A percentile compares a stretch with the other conserved stretches of the same genome.
Evolutionary conservation across 2,888 invertebrate species (phyloP).

Genomic region (Frankliniella fusca): DNA sequence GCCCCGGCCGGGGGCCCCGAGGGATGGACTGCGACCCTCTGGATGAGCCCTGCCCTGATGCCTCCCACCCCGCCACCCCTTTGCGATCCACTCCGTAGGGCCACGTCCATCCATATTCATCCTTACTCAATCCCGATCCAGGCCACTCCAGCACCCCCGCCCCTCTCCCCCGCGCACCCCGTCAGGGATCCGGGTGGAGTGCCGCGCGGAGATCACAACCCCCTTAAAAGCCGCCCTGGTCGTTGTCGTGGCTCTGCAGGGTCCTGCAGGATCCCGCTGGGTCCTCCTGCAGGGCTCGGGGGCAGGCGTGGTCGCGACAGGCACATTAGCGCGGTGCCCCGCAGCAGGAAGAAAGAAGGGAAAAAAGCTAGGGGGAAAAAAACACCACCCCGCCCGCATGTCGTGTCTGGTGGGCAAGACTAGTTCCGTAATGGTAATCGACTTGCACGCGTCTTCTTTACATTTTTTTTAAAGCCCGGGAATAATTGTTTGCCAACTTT

Average conservation of each 20-base stretch:
- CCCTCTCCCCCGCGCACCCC: neutral
- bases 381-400: neutral
- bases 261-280: too few species aligned
- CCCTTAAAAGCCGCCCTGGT: neutral
- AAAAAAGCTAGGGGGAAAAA: conserved; percentile 22
- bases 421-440: too few species aligned
- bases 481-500: too few species aligned
- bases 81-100: neutral
- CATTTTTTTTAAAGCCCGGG: too few species aligned
- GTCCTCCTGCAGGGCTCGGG: too few species aligned
- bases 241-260: too few species aligned
- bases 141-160: neutral
- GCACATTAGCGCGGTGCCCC: too few species aligned
- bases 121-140: neutral
- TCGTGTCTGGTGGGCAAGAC: too few species aligned
- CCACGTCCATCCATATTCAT: neutral
- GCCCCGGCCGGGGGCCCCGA: neutral
- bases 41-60: too few species aligned
- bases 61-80: neutral
- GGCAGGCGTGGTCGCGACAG: too few species aligned
- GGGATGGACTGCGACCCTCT: neutral
- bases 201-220: neutral
- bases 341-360: neutral
- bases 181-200: too few species aligned
- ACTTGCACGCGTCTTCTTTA: too few species aligned